A percentile compares a stretch with the other conserved stretches of the same genome.
These are phyloP conservation scores for Lasioglossum calceatum DNA, from an alignment of 2,888 invertebrate genomes.

Conservation along the genomic window DNA sequence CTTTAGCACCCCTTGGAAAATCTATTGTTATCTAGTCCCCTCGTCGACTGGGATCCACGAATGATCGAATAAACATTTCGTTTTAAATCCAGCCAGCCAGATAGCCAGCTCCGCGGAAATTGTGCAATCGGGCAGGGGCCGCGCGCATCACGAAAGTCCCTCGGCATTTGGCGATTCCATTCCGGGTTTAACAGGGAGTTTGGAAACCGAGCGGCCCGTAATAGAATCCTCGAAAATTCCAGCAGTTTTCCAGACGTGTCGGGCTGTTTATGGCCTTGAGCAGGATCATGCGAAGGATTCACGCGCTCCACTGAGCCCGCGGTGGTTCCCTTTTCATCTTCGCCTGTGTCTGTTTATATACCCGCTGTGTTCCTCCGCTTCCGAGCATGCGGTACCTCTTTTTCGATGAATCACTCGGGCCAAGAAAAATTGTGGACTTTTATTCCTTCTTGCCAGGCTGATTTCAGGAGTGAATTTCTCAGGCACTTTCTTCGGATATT, in stretches of 20 bases:
- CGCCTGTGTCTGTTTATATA: constrained; percentile 16
- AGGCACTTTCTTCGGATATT: neutral
- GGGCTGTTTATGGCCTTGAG: constrained; percentile 33
- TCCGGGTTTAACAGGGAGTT: constrained; percentile 33
- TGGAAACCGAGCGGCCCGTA: constrained; percentile 6
- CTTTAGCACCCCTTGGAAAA: neutral
- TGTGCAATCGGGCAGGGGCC: constrained; percentile 8
- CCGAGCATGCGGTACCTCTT: neutral
- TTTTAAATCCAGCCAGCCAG: constrained; percentile 5
- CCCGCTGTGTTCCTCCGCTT: neutral
- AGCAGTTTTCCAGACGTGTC: constrained; percentile 12
- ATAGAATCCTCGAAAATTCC: constrained; percentile 38
- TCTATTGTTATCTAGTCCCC: neutral
- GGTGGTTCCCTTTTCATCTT: constrained; percentile 20
- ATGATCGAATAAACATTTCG: constrained; percentile 11
- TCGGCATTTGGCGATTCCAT: constrained; percentile 22
- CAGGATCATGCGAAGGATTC: constrained; percentile 44
- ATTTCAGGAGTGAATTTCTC: neutral
- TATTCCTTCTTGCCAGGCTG: neutral
- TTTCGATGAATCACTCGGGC: neutral
- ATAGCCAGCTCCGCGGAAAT: constrained; percentile 15
- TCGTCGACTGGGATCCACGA: neutral
- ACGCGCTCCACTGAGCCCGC: constrained; percentile 19
- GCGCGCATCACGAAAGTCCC: neutral
- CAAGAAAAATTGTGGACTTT: neutral